A percentile compares a stretch with the other conserved stretches of the same genome.
Conservation (phyloP, 2,888 invertebrate species). For the Cerastis rubricosa region DNA sequence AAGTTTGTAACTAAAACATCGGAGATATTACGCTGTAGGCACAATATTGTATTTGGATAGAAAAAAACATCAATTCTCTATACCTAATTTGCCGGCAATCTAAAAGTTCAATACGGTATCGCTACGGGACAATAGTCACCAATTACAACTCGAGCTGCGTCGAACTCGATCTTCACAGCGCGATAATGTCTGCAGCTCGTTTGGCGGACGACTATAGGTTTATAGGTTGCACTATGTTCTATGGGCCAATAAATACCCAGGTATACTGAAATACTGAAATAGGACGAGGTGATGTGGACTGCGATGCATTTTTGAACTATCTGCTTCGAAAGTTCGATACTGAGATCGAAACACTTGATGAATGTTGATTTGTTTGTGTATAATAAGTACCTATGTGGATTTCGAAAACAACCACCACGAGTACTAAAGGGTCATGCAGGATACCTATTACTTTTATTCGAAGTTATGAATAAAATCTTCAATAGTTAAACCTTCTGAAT, state of each 20-base stretch:
- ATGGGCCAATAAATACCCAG: constrained; percentile 28
- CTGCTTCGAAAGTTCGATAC: neutral
- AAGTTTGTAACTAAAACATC: constrained; percentile 13
- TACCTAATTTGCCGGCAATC: neutral
- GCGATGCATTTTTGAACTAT: neutral
- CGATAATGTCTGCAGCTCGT: constrained; percentile 47
- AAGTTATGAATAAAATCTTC: no score
- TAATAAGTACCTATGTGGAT: no score
- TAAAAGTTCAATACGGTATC: constrained; percentile 7
- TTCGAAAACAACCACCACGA: no score
- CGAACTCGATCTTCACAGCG: constrained; percentile 3
- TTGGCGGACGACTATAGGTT: constrained; percentile 33
- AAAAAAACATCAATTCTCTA: neutral
- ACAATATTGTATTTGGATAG: neutral
- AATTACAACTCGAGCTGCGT: neutral
- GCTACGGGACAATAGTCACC: constrained; percentile 7
- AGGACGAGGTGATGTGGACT: neutral
- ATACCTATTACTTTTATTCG: no score
- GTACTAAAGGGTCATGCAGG: no score
- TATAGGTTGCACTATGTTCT: constrained; percentile 17
- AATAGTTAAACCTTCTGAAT: no score
- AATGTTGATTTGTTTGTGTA: no score
- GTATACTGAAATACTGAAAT: constrained; percentile 3
- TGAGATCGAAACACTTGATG: neutral
- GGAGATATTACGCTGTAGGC: neutral